Evolutionary conservation across 2,113 vertebrate species (phyloP), one percentile per base, ranked within the genome.

Genomic region (Sylvilagus bachmani): DNA sequence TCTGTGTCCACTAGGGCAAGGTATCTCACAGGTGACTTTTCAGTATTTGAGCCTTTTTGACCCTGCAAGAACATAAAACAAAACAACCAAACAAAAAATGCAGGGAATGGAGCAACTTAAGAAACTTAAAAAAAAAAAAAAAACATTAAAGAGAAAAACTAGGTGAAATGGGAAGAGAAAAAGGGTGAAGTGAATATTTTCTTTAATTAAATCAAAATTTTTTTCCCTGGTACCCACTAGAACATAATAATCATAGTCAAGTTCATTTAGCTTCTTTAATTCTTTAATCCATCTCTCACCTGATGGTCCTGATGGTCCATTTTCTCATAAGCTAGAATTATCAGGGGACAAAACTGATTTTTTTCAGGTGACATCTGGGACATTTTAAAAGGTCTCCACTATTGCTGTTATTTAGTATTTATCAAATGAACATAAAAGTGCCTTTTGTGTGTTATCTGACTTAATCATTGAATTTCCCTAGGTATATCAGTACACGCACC

Each of bases 241-340:
- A 61, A 44, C 73, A 55, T 61, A 64, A 36, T 1, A 21, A 27
- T 69, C 29, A 58, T 6, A 49, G 7, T 36, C 71, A 55, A 17
- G 24, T 38, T 86, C 27, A 24, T 44, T 79, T 69, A 44, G 29
- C 17, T 66, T 24, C 78, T 70, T 85, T 82, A 61, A 19, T 66
- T 24, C 78, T 70, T 85, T 82, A 61, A 19, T 69, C 13, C 22
- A 5, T 51, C 51, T 77, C 38, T 69, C 21, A 90, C 3, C 51
- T 82, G 81, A 83, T 44, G 64, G n/a, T 29, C 3, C 51, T 82
- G 81, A 83, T 44, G 64, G n/a, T 29, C 21, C 25, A n/a, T 84
- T 93, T 95, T 95, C 27, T 82, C 74, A 75, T 31, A 67, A 24
- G 33, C 11, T 75, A 33, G 73, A 86, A 97, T 49, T 66, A 78